These are phyloP conservation scores for Cosmia pyralina DNA, from an alignment of 2,888 invertebrate genomes.

Conservation along the genomic window DNA sequence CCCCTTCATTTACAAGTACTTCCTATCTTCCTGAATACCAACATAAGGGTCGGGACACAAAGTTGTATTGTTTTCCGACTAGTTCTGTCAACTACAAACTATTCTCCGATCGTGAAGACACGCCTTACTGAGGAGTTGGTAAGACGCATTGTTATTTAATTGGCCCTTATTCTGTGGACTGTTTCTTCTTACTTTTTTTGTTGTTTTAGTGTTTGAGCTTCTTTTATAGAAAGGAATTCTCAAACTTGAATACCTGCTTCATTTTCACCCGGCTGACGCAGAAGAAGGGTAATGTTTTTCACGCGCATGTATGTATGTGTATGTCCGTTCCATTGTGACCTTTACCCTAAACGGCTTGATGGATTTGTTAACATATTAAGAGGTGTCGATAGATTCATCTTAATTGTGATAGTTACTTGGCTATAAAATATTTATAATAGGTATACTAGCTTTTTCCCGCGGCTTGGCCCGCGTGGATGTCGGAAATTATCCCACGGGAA, in stretches of 20 bases:
- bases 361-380: no score
- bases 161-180: neutral
- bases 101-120: conserved; percentile 19
- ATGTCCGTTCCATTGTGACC: no score
- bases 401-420: no score
- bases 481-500: no score
- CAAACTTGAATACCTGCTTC: neutral
- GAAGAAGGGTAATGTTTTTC: no score
- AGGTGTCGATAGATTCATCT: no score
- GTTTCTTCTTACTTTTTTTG: neutral
- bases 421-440: no score
- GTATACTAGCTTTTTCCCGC: no score
- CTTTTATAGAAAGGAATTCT: neutral
- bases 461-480: no score
- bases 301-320: no score
- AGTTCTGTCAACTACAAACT: conserved; percentile 48
- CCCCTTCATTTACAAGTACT: conserved; percentile 13
- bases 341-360: no score
- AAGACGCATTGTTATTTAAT: conserved; percentile 44
- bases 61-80: conserved; percentile 26
- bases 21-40: conserved; percentile 19
- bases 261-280: no score
- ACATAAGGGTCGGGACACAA: conserved; percentile 39
- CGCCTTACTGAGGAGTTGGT: conserved; percentile 1
- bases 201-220: neutral